A percentile compares a stretch with the other conserved stretches of the same genome.
These are phyloP conservation scores for Drosophila emarginata DNA, from an alignment of 2,888 invertebrate species.

Conservation along the genomic window DNA sequence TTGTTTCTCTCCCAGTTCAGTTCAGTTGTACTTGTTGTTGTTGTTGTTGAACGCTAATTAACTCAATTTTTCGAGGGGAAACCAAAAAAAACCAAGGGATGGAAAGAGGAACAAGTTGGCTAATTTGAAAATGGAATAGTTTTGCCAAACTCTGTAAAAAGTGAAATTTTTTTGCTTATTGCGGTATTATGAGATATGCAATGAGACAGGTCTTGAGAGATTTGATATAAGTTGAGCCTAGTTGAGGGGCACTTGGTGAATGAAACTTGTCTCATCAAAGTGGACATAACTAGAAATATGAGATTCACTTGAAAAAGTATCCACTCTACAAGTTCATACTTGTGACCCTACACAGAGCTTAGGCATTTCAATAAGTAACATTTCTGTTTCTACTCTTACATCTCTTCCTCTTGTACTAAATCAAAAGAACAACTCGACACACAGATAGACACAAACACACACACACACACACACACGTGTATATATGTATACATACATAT, in stretches of 20 bases:
- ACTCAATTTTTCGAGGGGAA: constrained; percentile 45
- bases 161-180: constrained; percentile 26
- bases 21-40: constrained; percentile 23
- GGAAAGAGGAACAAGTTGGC: constrained; percentile 40
- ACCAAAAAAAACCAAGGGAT: not conserved
- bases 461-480: not conserved
- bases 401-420: constrained; percentile 4
- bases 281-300: not conserved
- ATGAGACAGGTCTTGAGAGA: constrained; percentile 19
- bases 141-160: constrained; percentile 25
- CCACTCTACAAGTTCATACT: not conserved
- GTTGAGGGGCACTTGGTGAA: not conserved
- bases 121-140: constrained; percentile 60
- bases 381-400: not conserved
- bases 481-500: not conserved
- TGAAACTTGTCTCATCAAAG: constrained; percentile 11
- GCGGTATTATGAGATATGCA: constrained; percentile 40
- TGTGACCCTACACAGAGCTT: constrained; percentile 7
- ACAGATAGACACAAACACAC: not conserved
- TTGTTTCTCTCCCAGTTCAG: constrained; percentile 25
- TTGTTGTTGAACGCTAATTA: constrained; percentile 56
- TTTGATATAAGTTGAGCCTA: constrained; percentile 25
- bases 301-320: constrained; percentile 8
- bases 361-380: constrained; percentile 11
- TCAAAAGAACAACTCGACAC: constrained; percentile 6